Evolutionary conservation across 2,888 invertebrate genomes (phyloP).

Genomic region (Mylabris sibirica): DNA sequence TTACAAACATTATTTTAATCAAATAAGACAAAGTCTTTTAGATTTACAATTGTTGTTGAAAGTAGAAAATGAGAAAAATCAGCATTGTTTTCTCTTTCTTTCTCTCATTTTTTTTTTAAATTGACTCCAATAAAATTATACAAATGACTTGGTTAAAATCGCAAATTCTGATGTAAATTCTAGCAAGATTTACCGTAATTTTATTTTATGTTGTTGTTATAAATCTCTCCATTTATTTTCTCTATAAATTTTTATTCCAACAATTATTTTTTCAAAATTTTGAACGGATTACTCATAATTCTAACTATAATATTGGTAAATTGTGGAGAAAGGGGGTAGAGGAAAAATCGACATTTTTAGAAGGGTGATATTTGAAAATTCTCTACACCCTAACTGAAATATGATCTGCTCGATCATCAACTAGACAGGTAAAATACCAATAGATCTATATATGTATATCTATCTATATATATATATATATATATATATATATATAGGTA

Average conservation of each 20-base stretch:
- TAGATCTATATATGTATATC: not conserved
- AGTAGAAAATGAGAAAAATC: not conserved
- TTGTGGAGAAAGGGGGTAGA: too few species aligned
- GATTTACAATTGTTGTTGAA: not conserved
- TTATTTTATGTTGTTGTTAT: not conserved
- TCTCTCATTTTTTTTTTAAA: not conserved
- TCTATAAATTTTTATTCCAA: not conserved
- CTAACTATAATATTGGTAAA: too few species aligned
- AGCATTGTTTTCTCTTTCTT: not conserved
- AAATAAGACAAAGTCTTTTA: not conserved
- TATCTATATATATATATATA: not conserved
- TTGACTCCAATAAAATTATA: slow-evolving; percentile 11
- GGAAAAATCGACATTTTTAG: not conserved
- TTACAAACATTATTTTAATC: not conserved
- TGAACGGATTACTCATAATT: too few species aligned
- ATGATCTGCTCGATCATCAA: not conserved
- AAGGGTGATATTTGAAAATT: too few species aligned
- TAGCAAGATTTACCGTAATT: not conserved
- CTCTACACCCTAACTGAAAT: not conserved
- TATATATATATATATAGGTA: too few species aligned
- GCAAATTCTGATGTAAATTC: not conserved
- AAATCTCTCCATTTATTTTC: not conserved
- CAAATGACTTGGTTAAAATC: slow-evolving; percentile 10
- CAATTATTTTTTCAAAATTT: too few species aligned
- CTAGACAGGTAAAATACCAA: slow-evolving; percentile 4